Conservation (phyloP, 2,113 vertebrate genomes). For the Gadus macrocephalus region DNA sequence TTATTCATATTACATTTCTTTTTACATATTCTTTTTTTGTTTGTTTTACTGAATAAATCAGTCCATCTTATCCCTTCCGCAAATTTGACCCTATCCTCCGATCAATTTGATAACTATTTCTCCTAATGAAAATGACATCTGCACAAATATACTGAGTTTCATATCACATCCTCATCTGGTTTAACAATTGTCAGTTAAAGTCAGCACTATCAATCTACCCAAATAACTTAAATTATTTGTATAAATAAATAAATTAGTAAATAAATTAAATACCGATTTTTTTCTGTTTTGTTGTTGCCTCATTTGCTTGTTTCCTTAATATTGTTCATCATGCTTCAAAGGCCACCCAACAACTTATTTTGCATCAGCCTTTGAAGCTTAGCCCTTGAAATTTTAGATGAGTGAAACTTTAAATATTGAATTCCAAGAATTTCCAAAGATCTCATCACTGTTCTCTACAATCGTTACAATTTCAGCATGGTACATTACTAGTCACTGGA, state of each 20-base stretch:
- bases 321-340: neutral
- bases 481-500: too few species aligned
- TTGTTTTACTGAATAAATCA: too few species aligned
- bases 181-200: neutral
- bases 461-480: too few species aligned
- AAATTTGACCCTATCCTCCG: too few species aligned
- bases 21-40: too few species aligned
- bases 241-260: conserved; percentile 2
- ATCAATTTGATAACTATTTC: neutral
- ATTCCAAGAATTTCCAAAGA: too few species aligned
- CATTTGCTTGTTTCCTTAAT: neutral
- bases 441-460: too few species aligned
- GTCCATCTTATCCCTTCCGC: too few species aligned
- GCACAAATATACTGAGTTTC: neutral
- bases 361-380: neutral
- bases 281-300: neutral
- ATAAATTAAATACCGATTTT: neutral
- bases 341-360: neutral
- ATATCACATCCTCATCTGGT: neutral
- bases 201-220: neutral
- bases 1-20: too few species aligned
- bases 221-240: neutral
- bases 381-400: too few species aligned
- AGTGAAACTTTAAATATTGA: too few species aligned
- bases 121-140: neutral